Evolutionary conservation across 2,113 vertebrate species (phyloP).

Genomic region (Pseudonaja textilis): DNA sequence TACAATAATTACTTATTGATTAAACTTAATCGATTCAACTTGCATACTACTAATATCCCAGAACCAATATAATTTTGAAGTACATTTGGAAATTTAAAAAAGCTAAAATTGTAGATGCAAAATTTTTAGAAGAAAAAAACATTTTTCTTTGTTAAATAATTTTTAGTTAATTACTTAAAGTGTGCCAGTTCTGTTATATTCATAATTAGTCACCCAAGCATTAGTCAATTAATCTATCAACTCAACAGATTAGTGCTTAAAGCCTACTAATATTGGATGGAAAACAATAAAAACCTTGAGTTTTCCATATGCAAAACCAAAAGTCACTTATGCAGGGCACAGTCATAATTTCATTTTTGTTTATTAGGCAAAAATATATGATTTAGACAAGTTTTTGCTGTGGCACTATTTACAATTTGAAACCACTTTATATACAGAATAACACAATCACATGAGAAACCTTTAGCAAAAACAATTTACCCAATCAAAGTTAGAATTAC

Average conservation of each 20-base stretch:
- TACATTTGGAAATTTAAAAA: neutral
- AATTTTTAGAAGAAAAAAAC: neutral
- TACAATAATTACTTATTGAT: neutral
- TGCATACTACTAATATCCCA: neutral
- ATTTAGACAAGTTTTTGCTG: conserved; percentile 97
- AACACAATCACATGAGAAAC: conserved; percentile 83
- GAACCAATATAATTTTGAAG: neutral
- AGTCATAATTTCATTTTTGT: conserved; percentile 89
- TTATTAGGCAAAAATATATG: conserved; percentile 99
- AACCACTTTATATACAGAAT: conserved; percentile 96
- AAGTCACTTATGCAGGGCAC: conserved; percentile 51
- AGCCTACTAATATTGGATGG: neutral
- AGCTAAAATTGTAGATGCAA: neutral
- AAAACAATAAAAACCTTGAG: neutral
- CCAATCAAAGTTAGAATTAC: conserved; percentile 72
- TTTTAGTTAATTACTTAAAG: neutral
- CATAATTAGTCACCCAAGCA: neutral
- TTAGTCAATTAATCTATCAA: neutral
- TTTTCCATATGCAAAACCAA: conserved; percentile 36
- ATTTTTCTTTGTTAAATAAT: neutral
- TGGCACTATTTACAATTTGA: conserved; percentile 97
- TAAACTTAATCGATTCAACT: neutral
- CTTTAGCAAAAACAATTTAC: conserved; percentile 79
- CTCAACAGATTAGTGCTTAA: neutral
- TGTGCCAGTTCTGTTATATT: neutral